Base-by-base conservation (phyloP, 2,888 invertebrate species). In the Macaria notata region DNA sequence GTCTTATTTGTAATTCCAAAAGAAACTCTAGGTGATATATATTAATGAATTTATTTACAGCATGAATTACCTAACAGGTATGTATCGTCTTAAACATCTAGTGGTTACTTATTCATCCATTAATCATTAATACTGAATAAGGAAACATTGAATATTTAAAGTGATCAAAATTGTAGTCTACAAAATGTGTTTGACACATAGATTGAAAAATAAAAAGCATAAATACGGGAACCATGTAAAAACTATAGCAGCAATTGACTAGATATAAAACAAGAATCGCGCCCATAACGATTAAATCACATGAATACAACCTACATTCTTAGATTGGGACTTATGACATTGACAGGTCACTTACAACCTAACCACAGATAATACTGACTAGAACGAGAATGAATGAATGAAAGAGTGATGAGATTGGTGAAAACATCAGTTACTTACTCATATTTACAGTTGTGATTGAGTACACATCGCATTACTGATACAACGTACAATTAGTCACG, bases 11-110 rank as follows among this genome's bases (percentile, higher is more conserved):
- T 56, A 8, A 54, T 29, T 33, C 42, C 38, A 62, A 49, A 58
- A 59, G 58, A 65, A 66, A 64, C 57, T 60, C 57, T 41, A 53
- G 54, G 46, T 48, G 49, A 53, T 64, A 60, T 64, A 60, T 54
- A 65, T 39, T 43, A 38, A 66, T 82, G 76, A 80, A 76, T 80
- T 83, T 88, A 88, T 88, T 84, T 81, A 87, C 85, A 87, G 73
- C 66, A 74, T 75, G 71, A 71, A 62, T 6, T 63, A 49, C 9
- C 31, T 49, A 43, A 41, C 41, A 41, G 19, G 36, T 43, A 59
- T 50, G 55, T 52, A 58, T 50, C 61, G 61, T 61, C 52, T 60
- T 65, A 61, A 30, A 58, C 31, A 50, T 58, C 55, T 68, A 68
- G 51, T 49, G 64, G 56, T 64, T 62, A 64, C 59, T 56, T 55